These are phyloP conservation scores for Sarcophilus harrisii DNA, from an alignment of 2,797 vertebrate genomes.

Conservation along the genomic window DNA sequence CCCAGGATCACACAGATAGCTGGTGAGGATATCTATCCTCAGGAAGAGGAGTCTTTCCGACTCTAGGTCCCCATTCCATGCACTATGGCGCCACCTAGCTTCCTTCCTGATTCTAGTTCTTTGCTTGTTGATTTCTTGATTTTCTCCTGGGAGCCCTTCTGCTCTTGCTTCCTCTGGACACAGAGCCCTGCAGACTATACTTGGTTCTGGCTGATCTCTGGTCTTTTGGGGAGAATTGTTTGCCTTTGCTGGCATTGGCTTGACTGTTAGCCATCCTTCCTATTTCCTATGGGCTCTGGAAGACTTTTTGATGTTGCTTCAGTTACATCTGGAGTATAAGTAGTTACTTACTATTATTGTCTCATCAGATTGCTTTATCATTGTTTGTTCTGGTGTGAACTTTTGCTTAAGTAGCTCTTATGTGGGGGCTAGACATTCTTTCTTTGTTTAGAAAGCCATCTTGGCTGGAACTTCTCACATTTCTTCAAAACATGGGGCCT, in stretches of 20 bases:
- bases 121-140: not conserved
- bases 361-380: not conserved
- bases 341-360: not conserved
- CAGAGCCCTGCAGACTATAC: not conserved
- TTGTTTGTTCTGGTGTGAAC: not conserved
- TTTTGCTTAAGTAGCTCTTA: not conserved
- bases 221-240: not conserved
- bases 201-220: not conserved
- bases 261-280: not conserved
- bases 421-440: not conserved
- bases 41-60: not conserved
- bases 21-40: not conserved
- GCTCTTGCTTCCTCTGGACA: not conserved
- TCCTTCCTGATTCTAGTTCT: not conserved
- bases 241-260: not conserved
- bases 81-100: not conserved
- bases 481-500: not conserved
- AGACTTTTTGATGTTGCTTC: not conserved
- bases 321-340: not conserved
- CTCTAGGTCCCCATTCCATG: not conserved
- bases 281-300: not conserved
- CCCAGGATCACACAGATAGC: not conserved
- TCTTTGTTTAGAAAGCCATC: not conserved
- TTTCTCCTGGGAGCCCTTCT: not conserved
- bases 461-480: not conserved